Percentiles rank a stretch among this genome's conserved stretches.
These are phyloP conservation scores for Oscheius sp. DNA, from an alignment of 1,140 invertebrate genomes.

Conservation along the genomic window DNA sequence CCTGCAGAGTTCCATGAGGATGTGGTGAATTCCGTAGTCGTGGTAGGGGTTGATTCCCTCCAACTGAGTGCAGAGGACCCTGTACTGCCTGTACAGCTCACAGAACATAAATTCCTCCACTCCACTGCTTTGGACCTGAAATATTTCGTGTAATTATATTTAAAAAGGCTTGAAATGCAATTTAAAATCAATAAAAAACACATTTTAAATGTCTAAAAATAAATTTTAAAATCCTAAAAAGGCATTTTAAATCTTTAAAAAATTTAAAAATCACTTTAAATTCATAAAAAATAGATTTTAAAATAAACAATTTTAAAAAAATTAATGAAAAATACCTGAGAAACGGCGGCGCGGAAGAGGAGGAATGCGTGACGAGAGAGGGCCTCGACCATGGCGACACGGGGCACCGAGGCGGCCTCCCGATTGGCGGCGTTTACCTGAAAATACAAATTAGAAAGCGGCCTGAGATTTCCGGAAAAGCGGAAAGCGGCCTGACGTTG, in stretches of 20 bases:
- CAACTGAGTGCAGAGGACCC: conserved; percentile 8
- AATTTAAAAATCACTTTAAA: neutral
- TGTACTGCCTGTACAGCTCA: conserved; percentile 16
- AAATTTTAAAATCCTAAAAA: neutral
- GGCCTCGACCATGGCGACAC: neutral
- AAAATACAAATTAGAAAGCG: too few relatives aligned
- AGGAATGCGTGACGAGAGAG: neutral
- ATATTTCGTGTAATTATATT: neutral
- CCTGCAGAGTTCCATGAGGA: conserved; percentile 3
- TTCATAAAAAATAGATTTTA: neutral
- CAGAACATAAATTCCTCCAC: conserved; percentile 18
- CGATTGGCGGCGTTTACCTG: conserved; percentile 10
- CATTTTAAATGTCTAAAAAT: neutral
- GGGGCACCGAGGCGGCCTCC: neutral
- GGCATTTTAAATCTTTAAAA: conserved; percentile 12
- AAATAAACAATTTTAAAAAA: neutral
- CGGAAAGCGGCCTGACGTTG: too few relatives aligned
- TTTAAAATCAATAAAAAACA: too few relatives aligned
- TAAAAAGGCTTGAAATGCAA: neutral
- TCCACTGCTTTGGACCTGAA: conserved; percentile 12
- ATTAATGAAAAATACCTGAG: neutral
- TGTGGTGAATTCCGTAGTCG: neutral
- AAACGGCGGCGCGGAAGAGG: neutral
- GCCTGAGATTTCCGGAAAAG: too few relatives aligned
- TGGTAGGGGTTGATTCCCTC: conserved; percentile 1